Evolutionary conservation across 2,888 invertebrate species (phyloP).

Genomic region (Nomada ferruginata): DNA sequence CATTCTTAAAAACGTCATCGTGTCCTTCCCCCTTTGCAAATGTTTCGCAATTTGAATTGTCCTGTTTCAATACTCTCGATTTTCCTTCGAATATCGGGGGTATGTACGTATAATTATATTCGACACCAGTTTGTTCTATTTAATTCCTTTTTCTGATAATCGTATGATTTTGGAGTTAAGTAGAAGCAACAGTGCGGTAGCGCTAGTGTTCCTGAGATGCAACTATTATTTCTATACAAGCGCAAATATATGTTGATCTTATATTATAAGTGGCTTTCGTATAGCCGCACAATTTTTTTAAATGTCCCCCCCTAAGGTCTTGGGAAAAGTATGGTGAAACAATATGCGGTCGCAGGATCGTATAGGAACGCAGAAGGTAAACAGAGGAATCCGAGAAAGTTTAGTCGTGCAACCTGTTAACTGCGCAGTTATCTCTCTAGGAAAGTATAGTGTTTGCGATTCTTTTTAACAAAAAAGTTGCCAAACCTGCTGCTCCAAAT

Average conservation of each 20-base stretch:
- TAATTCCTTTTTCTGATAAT: not conserved
- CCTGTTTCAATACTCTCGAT: too few relatives aligned
- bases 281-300: not conserved
- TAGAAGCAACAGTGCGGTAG: too few relatives aligned
- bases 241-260: not conserved
- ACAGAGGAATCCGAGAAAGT: constrained; percentile 49
- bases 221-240: not conserved
- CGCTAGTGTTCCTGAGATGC: not conserved
- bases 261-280: not conserved
- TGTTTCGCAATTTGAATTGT: constrained; percentile 8
- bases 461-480: not conserved
- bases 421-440: constrained; percentile 19
- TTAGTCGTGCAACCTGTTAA: constrained; percentile 13
- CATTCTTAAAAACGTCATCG: constrained; percentile 23
- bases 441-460: constrained; percentile 10
- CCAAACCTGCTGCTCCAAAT: not conserved
- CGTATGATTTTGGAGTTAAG: not conserved
- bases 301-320: not conserved
- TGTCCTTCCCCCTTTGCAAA: constrained; percentile 26
- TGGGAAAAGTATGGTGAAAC: not conserved
- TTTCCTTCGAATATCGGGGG: too few relatives aligned
- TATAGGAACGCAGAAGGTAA: constrained; percentile 30
- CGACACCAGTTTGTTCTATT: not conserved
- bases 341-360: constrained; percentile 1
- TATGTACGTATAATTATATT: not conserved